These are phyloP conservation scores for Drosophila macrospina DNA, from an alignment of 2,888 invertebrate species.

Conservation along the genomic window DNA sequence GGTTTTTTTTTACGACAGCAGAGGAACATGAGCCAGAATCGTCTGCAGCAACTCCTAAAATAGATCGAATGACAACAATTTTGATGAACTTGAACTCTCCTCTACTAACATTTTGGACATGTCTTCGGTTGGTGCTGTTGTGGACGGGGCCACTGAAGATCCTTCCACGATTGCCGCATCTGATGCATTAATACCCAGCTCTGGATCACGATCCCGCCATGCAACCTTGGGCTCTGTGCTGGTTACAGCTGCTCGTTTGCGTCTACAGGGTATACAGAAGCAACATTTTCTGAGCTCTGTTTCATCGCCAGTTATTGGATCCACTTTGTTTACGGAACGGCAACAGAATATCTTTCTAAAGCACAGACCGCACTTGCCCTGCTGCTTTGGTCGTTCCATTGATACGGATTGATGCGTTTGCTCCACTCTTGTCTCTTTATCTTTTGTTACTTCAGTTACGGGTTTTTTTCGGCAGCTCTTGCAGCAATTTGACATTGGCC, in stretches of 20 bases:
- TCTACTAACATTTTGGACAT: slow-evolving; percentile 51
- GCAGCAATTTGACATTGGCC: slow-evolving; percentile 84
- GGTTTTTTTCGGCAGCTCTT: slow-evolving; percentile 84
- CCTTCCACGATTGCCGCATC: slow-evolving; percentile 87
- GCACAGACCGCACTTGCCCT: slow-evolving; percentile 83
- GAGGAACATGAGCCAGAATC: slow-evolving; percentile 80
- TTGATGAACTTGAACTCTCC: background rate
- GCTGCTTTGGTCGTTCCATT: slow-evolving; percentile 50
- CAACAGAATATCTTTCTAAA: slow-evolving; percentile 85
- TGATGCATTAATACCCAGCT: slow-evolving; percentile 73
- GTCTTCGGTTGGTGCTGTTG: slow-evolving; percentile 39
- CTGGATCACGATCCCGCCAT: slow-evolving; percentile 83
- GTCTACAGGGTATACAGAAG: slow-evolving; percentile 84
- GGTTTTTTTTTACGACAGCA: slow-evolving; percentile 86
- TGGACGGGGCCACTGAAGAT: slow-evolving; percentile 84
- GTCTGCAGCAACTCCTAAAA: slow-evolving; percentile 83
- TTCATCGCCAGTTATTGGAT: slow-evolving; percentile 81
- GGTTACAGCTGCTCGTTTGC: slow-evolving; percentile 56
- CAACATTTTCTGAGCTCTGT: slow-evolving; percentile 83
- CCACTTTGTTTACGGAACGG: slow-evolving; percentile 84
- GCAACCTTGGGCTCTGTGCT: slow-evolving; percentile 66
- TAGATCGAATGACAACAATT: background rate
- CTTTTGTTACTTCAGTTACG: slow-evolving; percentile 15
- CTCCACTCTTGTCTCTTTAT: slow-evolving; percentile 47
- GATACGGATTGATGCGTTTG: slow-evolving; percentile 43